Evolutionary conservation across 2,888 invertebrate genomes (phyloP).

Genomic region (Acronicta psi): DNA sequence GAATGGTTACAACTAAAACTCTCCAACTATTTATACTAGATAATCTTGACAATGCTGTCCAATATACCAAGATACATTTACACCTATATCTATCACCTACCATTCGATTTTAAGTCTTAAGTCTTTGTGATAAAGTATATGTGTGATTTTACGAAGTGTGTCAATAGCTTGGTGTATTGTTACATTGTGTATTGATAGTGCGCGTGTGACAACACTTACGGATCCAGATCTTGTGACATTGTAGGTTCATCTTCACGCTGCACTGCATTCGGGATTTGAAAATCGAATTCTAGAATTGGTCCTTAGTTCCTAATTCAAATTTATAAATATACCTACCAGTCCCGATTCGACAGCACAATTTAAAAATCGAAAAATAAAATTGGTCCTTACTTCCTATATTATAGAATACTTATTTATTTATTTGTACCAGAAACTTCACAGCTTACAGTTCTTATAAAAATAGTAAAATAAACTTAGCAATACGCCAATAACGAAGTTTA

Average conservation of each 20-base stretch:
- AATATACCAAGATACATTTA: slow-evolving; percentile 45
- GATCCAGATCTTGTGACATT: slow-evolving; percentile 44
- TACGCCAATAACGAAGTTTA: too few relatives aligned
- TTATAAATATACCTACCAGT: neutral
- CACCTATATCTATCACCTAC: slow-evolving; percentile 4
- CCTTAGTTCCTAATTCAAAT: neutral
- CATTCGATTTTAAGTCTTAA: slow-evolving; percentile 38
- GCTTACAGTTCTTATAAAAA: too few relatives aligned
- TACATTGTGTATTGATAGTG: slow-evolving; percentile 49
- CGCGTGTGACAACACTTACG: slow-evolving; percentile 55
- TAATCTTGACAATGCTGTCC: slow-evolving; percentile 63
- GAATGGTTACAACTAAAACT: slow-evolving; percentile 69
- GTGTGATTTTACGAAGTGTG: neutral
- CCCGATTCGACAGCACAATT: too few relatives aligned
- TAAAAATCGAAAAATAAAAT: too few relatives aligned
- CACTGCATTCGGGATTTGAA: slow-evolving; percentile 19
- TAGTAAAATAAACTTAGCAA: too few relatives aligned
- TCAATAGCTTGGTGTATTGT: slow-evolving; percentile 12
- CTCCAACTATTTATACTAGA: slow-evolving; percentile 75
- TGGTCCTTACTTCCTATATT: too few relatives aligned
- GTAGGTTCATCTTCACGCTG: slow-evolving; percentile 32
- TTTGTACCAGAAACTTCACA: too few relatives aligned
- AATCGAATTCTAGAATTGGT: neutral
- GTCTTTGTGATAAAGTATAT: neutral
- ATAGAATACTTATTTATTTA: too few relatives aligned